Base-by-base conservation (phyloP, 1,140 invertebrate genomes). In the Drosophila seguyi region DNA sequence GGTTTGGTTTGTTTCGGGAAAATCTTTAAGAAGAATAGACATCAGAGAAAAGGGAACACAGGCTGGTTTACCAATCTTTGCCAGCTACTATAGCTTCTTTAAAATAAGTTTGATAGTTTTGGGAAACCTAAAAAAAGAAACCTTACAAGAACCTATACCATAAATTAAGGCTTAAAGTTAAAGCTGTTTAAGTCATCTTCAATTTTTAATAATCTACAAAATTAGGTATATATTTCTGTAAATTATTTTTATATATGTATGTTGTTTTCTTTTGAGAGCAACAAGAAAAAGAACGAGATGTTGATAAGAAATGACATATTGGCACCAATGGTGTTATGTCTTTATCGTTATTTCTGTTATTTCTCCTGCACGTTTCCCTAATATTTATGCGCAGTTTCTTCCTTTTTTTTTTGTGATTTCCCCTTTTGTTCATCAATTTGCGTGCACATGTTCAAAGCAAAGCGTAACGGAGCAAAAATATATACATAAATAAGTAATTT, bases 401-500 rank as follows among this genome's bases (percentile, higher is more conserved):
- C 8, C n/a, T 36, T 60, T 41, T 68, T 48, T 48, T 53, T 57
- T 76, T 68, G 44, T 72, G 44, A 58, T 72, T 72, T 58, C 36
- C 44, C 66, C 66, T 58, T 71, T 72, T 72, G 66, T 78, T 50
- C 48, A 71, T 62, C 56, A 71, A 71, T 62, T 78, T 78, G 52
- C 38, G 69, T 78, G 75, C 75, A 48, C 75, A 71, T 62, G 75
- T 77, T 78, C 65, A 78, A 78, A 78, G 75, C 75, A 77, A 61
- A 58, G 71, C 50, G 79, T 73, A 86, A 72, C 66, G 66, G 71
- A 77, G 75, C 83, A 74, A 82, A 80, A 80, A 88, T 75, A 66
- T 68, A 67, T 88, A 75, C 83, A 83, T 87, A 88, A 87, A 87
- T 83, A 88, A 74, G 63, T 87, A 77, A 87, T 88, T 88, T 82